Evolutionary conservation across 1,140 invertebrate species (phyloP).

Genomic region (Ostrea denselamellosa): DNA sequence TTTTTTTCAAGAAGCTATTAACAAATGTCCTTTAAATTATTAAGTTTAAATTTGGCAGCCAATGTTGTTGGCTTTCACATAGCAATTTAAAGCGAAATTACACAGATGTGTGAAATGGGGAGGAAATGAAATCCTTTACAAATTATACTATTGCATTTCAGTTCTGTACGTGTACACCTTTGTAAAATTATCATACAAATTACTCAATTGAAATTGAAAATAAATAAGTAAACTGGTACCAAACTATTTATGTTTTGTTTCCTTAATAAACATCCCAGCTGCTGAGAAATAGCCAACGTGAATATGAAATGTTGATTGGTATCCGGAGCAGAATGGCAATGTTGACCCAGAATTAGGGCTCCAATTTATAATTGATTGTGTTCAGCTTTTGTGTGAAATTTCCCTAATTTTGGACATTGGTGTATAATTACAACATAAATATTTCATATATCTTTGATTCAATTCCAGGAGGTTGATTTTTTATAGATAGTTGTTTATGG

Average conservation of each 20-base stretch:
- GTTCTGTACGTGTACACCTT: background rate
- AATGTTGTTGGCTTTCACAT: background rate
- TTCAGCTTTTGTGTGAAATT: background rate
- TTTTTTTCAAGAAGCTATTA: too few species aligned
- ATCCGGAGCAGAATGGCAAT: background rate
- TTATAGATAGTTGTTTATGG: too few species aligned
- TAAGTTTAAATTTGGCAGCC: too few species aligned
- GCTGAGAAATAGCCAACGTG: background rate
- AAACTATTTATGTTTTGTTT: background rate
- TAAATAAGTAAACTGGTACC: background rate
- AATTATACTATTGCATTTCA: background rate
- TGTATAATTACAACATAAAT: slow-evolving; percentile 21
- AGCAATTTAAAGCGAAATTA: background rate
- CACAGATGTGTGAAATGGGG: background rate
- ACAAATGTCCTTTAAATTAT: too few species aligned
- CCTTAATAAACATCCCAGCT: background rate
- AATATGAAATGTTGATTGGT: background rate
- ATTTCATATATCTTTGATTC: background rate
- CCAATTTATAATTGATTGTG: background rate
- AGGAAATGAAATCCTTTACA: background rate
- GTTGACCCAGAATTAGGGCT: background rate
- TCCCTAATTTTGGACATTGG: background rate
- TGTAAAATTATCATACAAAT: background rate
- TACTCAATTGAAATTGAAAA: background rate
- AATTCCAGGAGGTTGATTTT: too few species aligned